These are phyloP conservation scores for Ctenosaura bakeri DNA, from an alignment of 2,797 vertebrate species.

Conservation along the genomic window DNA sequence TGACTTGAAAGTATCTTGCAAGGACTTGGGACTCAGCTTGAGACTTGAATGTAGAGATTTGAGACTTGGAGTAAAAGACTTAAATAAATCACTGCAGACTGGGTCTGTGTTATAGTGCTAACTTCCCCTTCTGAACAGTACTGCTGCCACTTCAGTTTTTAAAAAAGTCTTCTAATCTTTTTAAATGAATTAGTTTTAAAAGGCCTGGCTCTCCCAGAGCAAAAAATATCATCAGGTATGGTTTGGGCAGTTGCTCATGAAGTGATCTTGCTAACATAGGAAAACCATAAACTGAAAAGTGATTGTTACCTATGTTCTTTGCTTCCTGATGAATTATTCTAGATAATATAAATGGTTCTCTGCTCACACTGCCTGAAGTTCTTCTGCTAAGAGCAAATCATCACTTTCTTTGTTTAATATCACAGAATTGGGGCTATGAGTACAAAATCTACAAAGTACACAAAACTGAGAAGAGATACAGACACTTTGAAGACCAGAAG, in stretches of 20 bases:
- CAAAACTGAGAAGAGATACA: background rate
- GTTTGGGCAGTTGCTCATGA: background rate
- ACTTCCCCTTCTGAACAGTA: background rate
- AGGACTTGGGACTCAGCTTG: too few relatives aligned
- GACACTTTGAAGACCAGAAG: background rate
- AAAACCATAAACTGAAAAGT: conserved; percentile 5
- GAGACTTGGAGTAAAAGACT: too few relatives aligned
- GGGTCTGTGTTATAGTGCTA: background rate
- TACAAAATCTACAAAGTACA: background rate
- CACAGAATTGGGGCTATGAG: background rate
- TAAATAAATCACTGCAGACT: too few relatives aligned
- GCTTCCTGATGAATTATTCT: conserved; percentile 3
- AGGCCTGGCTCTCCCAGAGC: background rate
- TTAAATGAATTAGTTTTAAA: conserved; percentile 12
- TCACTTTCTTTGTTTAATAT: background rate
- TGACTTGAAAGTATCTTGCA: too few relatives aligned
- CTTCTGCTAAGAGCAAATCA: background rate
- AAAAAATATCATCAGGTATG: conserved; percentile 18
- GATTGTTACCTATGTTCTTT: background rate
- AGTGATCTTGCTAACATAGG: background rate
- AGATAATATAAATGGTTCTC: background rate
- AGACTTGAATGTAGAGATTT: too few relatives aligned
- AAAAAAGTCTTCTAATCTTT: conserved; percentile 18
- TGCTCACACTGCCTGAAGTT: conserved; percentile 1
- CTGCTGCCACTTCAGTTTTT: conserved; percentile 25